These are phyloP conservation scores for Zootermopsis nevadensis DNA, from an alignment of 2,888 invertebrate species.

Conservation along the genomic window DNA sequence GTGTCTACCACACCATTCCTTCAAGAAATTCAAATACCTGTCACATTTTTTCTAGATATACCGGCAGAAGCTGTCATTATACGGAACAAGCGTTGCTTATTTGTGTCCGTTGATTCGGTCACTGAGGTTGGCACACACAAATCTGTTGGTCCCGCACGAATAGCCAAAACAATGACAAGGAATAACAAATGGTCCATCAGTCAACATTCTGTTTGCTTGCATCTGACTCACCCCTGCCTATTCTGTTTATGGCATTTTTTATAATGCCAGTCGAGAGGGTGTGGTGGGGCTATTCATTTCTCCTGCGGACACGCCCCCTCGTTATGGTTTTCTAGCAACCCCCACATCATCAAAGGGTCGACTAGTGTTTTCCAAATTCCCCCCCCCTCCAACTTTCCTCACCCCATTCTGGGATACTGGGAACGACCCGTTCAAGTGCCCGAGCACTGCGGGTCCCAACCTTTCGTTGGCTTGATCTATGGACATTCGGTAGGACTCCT, in stretches of 20 bases:
- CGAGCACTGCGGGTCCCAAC: no score
- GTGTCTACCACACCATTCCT: no score
- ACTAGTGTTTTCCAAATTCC: slow-evolving; percentile 12
- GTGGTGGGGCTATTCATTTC: slow-evolving; percentile 8
- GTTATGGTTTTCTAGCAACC: slow-evolving; percentile 23
- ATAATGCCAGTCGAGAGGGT: not conserved
- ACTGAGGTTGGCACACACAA: no score
- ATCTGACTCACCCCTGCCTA: slow-evolving; percentile 14
- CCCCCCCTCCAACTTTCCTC: not conserved
- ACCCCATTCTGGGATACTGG: not conserved
- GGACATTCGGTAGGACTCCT: no score
- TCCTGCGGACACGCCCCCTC: not conserved
- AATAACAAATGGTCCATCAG: slow-evolving; percentile 18
- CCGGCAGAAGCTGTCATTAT: no score
- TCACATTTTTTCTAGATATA: no score
- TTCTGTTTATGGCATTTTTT: not conserved
- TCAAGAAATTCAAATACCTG: no score
- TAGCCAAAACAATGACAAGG: not conserved
- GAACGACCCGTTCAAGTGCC: no score
- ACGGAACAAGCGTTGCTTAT: no score
- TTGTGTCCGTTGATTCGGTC: no score
- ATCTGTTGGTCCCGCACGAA: not conserved
- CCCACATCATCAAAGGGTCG: not conserved
- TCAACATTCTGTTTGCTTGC: not conserved
- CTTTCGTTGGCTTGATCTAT: no score